These are phyloP conservation scores for Monodelphis domestica DNA, from an alignment of 2,797 vertebrate genomes.

Conservation along the genomic window DNA sequence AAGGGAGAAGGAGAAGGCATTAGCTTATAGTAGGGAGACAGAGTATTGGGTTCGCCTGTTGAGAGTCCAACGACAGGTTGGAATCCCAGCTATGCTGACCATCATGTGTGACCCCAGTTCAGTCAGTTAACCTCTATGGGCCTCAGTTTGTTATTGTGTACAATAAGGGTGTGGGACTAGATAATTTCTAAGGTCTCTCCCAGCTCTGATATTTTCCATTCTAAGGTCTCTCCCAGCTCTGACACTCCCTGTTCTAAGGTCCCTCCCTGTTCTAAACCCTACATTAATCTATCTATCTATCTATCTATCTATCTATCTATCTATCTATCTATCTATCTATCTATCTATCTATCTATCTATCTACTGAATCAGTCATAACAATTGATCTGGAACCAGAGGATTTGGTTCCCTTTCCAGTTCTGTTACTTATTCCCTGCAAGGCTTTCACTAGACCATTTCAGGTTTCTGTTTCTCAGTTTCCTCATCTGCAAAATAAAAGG, in stretches of 20 bases:
- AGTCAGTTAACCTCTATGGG: background rate
- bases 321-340: background rate
- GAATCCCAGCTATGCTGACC: background rate
- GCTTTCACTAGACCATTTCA: background rate
- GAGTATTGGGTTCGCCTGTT: background rate
- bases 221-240: background rate
- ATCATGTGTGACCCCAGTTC: background rate
- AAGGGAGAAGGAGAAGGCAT: slow-evolving; percentile 55
- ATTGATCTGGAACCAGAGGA: background rate
- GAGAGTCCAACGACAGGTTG: background rate
- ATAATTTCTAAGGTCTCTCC: background rate
- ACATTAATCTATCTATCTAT: background rate
- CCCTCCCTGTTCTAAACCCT: background rate
- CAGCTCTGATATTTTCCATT: background rate
- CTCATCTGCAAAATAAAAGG: background rate
- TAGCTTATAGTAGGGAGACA: background rate
- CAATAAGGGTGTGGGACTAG: background rate
- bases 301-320: background rate
- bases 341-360: background rate
- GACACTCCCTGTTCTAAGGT: background rate
- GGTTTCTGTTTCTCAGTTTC: background rate
- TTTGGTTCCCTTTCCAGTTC: background rate
- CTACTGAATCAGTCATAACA: background rate
- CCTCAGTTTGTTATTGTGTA: background rate
- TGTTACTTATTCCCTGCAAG: background rate